Conservation (phyloP, 2,888 invertebrate genomes). For the Chydorus sphaericus region DNA sequence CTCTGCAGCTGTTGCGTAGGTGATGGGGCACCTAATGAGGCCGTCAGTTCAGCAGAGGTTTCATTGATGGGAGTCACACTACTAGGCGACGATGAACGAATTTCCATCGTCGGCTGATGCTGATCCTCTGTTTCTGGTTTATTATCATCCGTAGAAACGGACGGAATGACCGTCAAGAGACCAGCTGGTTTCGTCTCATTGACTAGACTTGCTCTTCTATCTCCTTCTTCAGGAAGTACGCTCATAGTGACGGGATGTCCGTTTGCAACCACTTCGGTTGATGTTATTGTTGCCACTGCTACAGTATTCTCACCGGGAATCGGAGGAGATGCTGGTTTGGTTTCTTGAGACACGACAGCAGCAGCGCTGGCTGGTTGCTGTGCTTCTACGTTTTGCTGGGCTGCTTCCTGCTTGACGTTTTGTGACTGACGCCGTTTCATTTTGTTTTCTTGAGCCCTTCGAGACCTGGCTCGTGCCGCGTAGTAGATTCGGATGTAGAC, state of each 20-base stretch:
- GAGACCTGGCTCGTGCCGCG: conserved; percentile 82
- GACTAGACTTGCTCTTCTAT: too few species aligned
- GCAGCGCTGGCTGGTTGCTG: neutral
- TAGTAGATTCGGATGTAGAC: conserved; percentile 97
- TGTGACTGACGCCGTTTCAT: conserved; percentile 3
- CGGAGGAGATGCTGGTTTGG: too few species aligned
- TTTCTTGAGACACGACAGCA: neutral
- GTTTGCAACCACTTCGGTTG: neutral
- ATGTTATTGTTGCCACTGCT: neutral
- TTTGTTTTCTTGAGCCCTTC: conserved; percentile 42
- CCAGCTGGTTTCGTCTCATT: neutral
- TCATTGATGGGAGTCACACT: neutral
- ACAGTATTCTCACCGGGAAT: too few species aligned
- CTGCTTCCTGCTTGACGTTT: neutral
- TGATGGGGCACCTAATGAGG: neutral
- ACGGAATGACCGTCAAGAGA: neutral
- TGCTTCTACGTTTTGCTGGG: neutral
- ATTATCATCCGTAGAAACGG: neutral
- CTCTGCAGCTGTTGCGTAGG: neutral
- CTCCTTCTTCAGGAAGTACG: neutral
- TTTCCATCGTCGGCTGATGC: neutral
- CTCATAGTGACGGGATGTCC: neutral
- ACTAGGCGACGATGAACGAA: neutral
- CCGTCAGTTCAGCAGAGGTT: neutral
- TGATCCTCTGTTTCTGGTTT: neutral